Conservation (phyloP, 1,140 invertebrate genomes). For the Aphelenchoides fujianensis region DNA sequence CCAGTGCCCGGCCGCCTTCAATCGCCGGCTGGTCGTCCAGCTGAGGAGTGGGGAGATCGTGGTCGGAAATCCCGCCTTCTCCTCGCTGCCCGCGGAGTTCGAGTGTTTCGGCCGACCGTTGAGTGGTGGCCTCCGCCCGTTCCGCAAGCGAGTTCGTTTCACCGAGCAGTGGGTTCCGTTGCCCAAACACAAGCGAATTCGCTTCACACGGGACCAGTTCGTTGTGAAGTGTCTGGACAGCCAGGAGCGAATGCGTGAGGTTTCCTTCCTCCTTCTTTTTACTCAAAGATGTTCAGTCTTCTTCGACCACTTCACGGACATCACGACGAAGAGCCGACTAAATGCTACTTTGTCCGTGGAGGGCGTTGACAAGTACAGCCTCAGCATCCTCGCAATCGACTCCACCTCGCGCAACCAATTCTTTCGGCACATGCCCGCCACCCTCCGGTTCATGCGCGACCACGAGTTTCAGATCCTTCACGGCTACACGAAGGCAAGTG, state of each 20-base stretch:
- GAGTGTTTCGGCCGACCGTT: constrained; percentile 3
- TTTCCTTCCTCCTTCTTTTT: background rate
- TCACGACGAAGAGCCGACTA: constrained; percentile 1
- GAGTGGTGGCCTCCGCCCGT: background rate
- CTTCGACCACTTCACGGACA: background rate
- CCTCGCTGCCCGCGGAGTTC: background rate
- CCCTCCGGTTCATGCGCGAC: background rate
- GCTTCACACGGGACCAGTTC: background rate
- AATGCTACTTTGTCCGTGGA: background rate
- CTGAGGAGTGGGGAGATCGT: constrained; percentile 3
- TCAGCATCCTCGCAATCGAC: constrained; percentile 12
- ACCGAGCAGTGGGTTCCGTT: background rate
- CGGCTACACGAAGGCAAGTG: constrained; percentile 12
- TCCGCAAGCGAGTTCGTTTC: background rate
- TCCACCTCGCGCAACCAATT: constrained; percentile 21
- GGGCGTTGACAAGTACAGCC: background rate
- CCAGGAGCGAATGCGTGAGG: background rate
- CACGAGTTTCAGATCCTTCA: constrained; percentile 7
- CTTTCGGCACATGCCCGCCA: constrained; percentile 12
- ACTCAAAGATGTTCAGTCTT: background rate
- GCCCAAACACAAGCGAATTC: constrained; percentile 5
- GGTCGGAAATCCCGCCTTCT: background rate
- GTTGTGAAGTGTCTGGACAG: constrained; percentile 3
- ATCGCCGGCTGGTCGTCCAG: background rate
- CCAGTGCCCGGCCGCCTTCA: background rate